phyloP scores from a whole-genome alignment of 2,113 vertebrate species.

The Hippoglossus stenolepis region DNA sequence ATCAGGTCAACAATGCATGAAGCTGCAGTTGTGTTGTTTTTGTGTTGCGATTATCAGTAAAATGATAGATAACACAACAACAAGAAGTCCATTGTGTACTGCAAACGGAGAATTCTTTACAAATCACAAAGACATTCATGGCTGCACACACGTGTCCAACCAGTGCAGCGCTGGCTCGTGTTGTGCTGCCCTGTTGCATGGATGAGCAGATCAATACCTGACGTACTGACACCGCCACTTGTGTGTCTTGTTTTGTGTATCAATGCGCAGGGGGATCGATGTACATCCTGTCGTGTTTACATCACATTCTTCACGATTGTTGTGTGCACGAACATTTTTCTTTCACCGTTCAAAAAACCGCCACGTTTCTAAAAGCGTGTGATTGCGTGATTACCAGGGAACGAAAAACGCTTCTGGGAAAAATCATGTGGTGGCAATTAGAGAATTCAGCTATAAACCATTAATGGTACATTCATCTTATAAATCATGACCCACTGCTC shows the following conservation, averaged over 20 bases:
- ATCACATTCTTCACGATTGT: neutral
- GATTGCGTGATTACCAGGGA: neutral
- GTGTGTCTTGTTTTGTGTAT: neutral
- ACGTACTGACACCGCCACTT: neutral
- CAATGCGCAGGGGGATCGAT: neutral
- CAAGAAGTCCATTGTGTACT: no score
- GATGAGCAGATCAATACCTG: neutral
- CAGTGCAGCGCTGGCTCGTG: neutral
- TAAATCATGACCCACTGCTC: neutral
- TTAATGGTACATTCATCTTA: neutral
- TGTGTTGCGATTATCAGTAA: no score
- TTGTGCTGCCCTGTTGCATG: neutral
- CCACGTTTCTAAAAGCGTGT: neutral
- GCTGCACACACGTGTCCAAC: neutral
- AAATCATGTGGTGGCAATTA: neutral
- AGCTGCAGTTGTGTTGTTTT: no score
- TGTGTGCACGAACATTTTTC: neutral
- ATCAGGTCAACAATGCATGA: no score
- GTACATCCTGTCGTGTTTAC: neutral
- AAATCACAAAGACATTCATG: neutral
- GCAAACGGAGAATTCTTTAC: no score
- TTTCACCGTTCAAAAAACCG: neutral
- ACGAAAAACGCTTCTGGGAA: neutral
- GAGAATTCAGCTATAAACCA: conserved; percentile 2
- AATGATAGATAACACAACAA: no score